These are phyloP conservation scores for Neosilurus mollespiculum DNA, from an alignment of 2,797 vertebrate genomes.

Conservation along the genomic window DNA sequence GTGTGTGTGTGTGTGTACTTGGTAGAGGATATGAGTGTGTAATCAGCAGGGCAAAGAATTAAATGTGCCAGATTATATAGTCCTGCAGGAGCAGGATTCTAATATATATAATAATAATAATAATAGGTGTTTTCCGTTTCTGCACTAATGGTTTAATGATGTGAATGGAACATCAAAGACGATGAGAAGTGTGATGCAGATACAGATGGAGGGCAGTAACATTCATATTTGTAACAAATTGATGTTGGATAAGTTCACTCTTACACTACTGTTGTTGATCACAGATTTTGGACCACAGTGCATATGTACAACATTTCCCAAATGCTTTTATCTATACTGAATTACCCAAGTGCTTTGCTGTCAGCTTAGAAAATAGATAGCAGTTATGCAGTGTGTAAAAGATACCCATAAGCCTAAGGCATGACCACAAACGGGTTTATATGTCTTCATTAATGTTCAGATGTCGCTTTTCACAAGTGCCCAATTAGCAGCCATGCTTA, in stretches of 20 bases:
- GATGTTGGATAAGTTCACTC: not conserved
- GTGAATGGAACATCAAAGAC: not conserved
- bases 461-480: not conserved
- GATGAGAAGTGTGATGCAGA: not conserved
- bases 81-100: not conserved
- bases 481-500: not conserved
- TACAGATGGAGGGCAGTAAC: not conserved
- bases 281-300: not conserved
- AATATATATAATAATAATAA: constrained; percentile 19
- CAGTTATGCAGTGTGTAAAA: not conserved
- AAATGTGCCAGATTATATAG: constrained; percentile 41
- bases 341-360: not conserved
- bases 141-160: not conserved
- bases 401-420: not conserved
- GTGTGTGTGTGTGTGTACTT: not conserved
- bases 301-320: not conserved
- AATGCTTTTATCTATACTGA: not conserved
- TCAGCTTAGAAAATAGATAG: not conserved
- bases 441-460: not conserved
- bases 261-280: not conserved
- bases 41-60: constrained; percentile 44
- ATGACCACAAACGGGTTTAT: not conserved
- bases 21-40: constrained; percentile 11
- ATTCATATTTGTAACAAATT: not conserved
- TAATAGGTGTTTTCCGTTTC: not conserved